A percentile compares a stretch with the other conserved stretches of the same genome.
Evolutionary conservation across 2,888 invertebrate genomes (phyloP).

Genomic region (Rugalucina vietnamica): DNA sequence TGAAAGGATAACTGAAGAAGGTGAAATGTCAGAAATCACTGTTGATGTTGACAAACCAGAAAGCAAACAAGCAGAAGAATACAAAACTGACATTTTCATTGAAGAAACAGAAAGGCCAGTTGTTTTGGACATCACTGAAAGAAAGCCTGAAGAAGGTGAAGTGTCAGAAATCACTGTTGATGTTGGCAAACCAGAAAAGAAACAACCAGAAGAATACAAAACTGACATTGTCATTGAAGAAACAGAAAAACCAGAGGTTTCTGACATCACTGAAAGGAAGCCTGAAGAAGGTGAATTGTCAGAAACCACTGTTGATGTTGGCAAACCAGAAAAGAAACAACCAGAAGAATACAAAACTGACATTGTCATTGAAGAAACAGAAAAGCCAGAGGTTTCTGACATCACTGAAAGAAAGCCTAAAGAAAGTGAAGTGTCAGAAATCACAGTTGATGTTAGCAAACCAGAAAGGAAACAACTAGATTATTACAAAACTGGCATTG

Average conservation of each 20-base stretch:
- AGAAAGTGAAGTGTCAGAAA: background rate
- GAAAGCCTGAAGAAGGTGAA: background rate
- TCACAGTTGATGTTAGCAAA: background rate
- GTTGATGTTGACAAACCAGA: slow-evolving; percentile 7
- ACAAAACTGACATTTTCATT: slow-evolving; percentile 6
- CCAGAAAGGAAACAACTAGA: background rate
- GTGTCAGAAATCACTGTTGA: background rate
- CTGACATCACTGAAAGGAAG: no score
- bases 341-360: background rate
- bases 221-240: slow-evolving; percentile 8
- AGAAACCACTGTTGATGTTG: background rate
- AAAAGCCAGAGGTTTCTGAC: background rate
- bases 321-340: slow-evolving; percentile 14
- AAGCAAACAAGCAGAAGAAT: background rate
- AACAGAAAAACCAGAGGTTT: background rate
- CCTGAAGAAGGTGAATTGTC: background rate
- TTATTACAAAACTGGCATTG: slow-evolving; percentile 12
- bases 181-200: background rate
- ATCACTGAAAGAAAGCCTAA: background rate
- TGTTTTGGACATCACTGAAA: background rate
- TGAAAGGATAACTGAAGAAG: no score
- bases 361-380: background rate
- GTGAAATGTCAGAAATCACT: background rate
- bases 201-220: background rate
- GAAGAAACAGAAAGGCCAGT: background rate